Conservation (phyloP, 2,113 vertebrate genomes). For the Gymnogyps californianus region DNA sequence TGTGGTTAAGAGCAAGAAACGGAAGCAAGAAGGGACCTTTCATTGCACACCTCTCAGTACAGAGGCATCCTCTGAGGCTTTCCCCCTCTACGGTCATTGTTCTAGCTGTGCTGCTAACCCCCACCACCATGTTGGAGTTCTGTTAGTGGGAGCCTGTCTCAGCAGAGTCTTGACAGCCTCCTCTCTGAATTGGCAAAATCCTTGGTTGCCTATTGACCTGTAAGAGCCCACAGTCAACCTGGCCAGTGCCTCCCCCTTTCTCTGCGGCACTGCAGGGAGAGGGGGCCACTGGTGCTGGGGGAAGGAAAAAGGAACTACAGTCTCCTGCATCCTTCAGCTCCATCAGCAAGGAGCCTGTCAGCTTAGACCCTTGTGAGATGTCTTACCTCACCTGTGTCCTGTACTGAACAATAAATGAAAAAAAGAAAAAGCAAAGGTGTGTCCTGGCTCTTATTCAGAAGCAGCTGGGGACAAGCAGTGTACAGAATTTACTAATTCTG, state of each 20-base stretch:
- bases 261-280: background rate
- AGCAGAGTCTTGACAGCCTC: background rate
- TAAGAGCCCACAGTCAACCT: background rate
- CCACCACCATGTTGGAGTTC: background rate
- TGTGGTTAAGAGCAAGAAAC: background rate
- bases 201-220: background rate
- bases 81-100: slow-evolving; percentile 1
- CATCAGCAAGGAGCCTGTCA: slow-evolving; percentile 5
- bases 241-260: background rate
- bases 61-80: slow-evolving; percentile 24
- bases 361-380: slow-evolving; percentile 46
- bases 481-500: background rate
- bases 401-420: slow-evolving; percentile 33
- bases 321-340: background rate
- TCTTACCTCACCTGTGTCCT: slow-evolving; percentile 16
- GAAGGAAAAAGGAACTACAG: background rate
- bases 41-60: slow-evolving; percentile 11
- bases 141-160: background rate
- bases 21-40: slow-evolving; percentile 49
- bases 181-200: background rate
- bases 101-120: slow-evolving; percentile 54
- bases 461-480: fast-evolving
- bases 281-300: background rate
- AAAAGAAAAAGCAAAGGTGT: background rate
- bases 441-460: background rate